Percentiles rank a stretch among this genome's conserved stretches.
These are phyloP conservation scores for Clarias magur DNA, from an alignment of 2,113 vertebrate genomes.

Conservation along the genomic window DNA sequence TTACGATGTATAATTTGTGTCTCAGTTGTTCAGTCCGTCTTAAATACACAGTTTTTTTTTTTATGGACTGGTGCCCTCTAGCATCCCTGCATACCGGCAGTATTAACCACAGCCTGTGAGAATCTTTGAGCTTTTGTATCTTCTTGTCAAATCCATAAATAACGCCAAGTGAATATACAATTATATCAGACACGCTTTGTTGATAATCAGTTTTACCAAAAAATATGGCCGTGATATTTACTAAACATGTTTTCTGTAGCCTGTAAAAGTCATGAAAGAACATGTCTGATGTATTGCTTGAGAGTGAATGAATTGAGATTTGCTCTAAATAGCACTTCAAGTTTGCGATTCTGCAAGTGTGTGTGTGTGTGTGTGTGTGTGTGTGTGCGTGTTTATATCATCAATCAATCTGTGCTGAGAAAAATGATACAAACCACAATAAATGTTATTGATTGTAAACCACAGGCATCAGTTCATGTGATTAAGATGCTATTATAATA, in stretches of 20 bases:
- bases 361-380: too few relatives aligned
- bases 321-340: neutral
- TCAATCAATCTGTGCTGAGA: neutral
- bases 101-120: neutral
- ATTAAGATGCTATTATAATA: too few relatives aligned
- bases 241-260: neutral
- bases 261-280: neutral
- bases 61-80: slow-evolving; percentile 34
- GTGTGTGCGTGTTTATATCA: too few relatives aligned
- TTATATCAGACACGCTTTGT: neutral
- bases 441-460: neutral
- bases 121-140: neutral
- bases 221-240: neutral
- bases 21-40: neutral
- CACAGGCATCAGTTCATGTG: neutral
- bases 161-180: neutral
- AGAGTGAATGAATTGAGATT: neutral
- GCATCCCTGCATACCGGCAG: slow-evolving; percentile 16
- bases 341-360: too few relatives aligned
- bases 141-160: neutral
- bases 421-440: neutral
- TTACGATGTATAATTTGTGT: slow-evolving; percentile 42
- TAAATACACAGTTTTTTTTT: neutral
- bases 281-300: neutral
- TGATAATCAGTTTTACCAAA: neutral